These are phyloP conservation scores for Torymus auratus DNA, from an alignment of 2,888 invertebrate species.

Conservation along the genomic window DNA sequence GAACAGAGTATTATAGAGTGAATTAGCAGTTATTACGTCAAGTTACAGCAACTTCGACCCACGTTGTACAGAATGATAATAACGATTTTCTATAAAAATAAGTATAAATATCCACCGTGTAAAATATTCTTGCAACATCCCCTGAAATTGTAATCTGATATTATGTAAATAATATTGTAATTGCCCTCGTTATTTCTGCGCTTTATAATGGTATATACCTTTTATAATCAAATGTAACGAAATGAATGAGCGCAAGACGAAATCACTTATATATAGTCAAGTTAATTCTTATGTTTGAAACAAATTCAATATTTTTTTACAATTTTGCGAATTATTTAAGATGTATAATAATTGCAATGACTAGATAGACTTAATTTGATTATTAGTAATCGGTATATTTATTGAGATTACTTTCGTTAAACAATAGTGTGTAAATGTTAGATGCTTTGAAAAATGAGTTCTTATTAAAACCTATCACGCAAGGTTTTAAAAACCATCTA, in stretches of 20 bases:
- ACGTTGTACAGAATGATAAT: slow-evolving; percentile 19
- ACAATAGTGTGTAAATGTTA: too few relatives aligned
- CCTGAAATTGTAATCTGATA: slow-evolving; percentile 29
- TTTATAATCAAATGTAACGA: slow-evolving; percentile 42
- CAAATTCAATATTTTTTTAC: slow-evolving; percentile 3
- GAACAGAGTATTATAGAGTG: slow-evolving; percentile 37
- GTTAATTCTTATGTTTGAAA: too few relatives aligned
- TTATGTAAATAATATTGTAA: slow-evolving; percentile 37
- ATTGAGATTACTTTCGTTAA: too few relatives aligned
- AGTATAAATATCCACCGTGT: slow-evolving; percentile 9
- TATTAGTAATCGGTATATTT: too few relatives aligned
- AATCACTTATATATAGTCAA: too few relatives aligned
- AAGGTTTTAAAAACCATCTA: too few relatives aligned
- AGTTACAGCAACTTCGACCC: background rate
- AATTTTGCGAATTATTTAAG: background rate
- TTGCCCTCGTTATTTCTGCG: background rate
- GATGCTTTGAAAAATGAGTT: too few relatives aligned
- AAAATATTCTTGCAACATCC: slow-evolving; percentile 33
- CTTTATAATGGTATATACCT: slow-evolving; percentile 19
- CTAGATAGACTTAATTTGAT: too few relatives aligned
- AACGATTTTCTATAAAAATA: slow-evolving; percentile 7
- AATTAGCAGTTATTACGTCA: background rate
- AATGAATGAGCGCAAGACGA: background rate
- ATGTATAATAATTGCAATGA: too few relatives aligned
- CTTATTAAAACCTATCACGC: too few relatives aligned